These are phyloP conservation scores for Micrastur ruficollis DNA, from an alignment of 2,797 vertebrate genomes.

Conservation along the genomic window DNA sequence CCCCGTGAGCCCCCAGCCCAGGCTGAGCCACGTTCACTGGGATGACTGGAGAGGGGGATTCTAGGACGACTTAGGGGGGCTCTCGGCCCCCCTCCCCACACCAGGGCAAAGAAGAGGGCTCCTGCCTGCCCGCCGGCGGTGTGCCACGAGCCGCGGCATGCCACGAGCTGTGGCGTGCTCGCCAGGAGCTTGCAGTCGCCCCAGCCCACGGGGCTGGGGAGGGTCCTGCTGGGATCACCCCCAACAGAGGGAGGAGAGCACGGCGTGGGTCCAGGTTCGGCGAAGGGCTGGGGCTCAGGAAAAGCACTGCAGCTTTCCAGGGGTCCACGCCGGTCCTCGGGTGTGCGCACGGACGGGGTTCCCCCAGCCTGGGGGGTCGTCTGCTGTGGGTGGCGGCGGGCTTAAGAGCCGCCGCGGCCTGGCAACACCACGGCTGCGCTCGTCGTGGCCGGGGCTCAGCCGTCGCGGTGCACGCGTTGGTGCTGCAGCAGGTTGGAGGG, in stretches of 20 bases:
- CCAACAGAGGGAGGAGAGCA: no score
- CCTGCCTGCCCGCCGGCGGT: background rate
- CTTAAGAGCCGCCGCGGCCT: rapidly evolving
- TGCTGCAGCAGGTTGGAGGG: slow-evolving; percentile 62
- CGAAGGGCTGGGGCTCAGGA: background rate
- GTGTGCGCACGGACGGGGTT: rapidly evolving
- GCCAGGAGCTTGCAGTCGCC: background rate
- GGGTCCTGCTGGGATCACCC: background rate
- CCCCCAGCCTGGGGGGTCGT: background rate
- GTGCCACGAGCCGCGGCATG: background rate
- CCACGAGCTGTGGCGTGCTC: background rate
- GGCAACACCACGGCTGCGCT: background rate
- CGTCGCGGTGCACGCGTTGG: background rate
- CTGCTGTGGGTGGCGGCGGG: background rate
- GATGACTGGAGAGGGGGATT: background rate
- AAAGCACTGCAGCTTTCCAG: rapidly evolving
- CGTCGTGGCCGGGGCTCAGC: background rate
- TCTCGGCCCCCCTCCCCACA: background rate
- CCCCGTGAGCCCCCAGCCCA: background rate
- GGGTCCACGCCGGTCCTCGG: rapidly evolving
- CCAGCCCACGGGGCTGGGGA: rapidly evolving
- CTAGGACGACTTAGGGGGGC: background rate
- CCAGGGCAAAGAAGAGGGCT: background rate
- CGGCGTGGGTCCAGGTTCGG: background rate
- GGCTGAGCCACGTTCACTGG: background rate